These are phyloP conservation scores for Germaria angustata DNA, from an alignment of 2,888 invertebrate genomes.

Conservation along the genomic window DNA sequence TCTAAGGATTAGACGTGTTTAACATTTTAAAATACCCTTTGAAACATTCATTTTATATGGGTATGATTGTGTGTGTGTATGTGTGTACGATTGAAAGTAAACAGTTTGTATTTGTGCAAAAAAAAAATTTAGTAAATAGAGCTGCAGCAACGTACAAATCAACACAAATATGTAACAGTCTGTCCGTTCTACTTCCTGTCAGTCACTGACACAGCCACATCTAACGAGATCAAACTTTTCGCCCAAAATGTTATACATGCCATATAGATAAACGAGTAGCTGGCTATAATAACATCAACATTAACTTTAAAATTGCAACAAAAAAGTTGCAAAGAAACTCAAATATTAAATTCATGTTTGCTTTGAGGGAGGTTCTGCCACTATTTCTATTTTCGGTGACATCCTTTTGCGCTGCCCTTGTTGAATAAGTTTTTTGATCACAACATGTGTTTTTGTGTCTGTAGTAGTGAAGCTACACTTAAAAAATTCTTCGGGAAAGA, in stretches of 20 bases:
- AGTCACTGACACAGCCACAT: conserved; percentile 18
- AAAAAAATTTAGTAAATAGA: conserved; percentile 23
- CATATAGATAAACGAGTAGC: neutral
- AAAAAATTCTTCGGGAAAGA: neutral
- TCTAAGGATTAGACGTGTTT: conserved; percentile 78
- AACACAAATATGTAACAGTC: conserved; percentile 17
- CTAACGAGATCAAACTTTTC: conserved; percentile 18
- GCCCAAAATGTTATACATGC: conserved; percentile 11
- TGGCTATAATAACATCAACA: neutral
- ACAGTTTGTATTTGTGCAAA: neutral
- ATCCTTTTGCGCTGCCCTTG: neutral
- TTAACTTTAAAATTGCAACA: conserved; percentile 3
- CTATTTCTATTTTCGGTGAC: neutral
- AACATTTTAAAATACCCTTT: conserved; percentile 73
- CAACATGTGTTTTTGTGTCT: neutral
- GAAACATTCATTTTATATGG: conserved; percentile 40
- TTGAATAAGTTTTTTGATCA: neutral
- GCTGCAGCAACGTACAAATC: conserved; percentile 22
- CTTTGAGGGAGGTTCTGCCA: neutral
- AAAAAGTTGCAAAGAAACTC: neutral
- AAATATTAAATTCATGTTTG: conserved; percentile 38
- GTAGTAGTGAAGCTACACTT: neutral
- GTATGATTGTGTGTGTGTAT: neutral
- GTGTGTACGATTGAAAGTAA: neutral
- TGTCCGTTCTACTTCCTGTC: conserved; percentile 2